Conservation (phyloP, 1,140 invertebrate genomes). For the Acyrthosiphon pisum region DNA sequence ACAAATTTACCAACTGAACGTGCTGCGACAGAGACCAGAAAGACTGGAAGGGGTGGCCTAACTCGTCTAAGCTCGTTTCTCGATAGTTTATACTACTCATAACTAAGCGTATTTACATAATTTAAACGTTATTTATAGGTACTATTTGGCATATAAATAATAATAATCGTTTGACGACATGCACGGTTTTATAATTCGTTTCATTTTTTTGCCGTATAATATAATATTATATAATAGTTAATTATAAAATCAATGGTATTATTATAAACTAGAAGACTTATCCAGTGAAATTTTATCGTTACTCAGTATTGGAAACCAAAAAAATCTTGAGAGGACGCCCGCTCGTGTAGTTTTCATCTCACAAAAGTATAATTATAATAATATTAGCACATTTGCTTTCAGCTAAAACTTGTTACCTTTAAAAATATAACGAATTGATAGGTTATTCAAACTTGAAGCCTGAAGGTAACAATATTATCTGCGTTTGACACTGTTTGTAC, state of each 20-base stretch:
- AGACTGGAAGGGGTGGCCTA: background rate
- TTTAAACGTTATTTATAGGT: background rate
- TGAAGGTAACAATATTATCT: too few species aligned
- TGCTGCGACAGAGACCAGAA: too few species aligned
- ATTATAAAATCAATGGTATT: background rate
- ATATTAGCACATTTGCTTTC: too few species aligned
- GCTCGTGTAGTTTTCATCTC: background rate
- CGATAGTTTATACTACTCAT: background rate
- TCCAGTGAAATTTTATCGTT: background rate
- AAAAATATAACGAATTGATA: too few species aligned
- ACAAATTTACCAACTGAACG: background rate
- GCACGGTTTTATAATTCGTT: too few species aligned
- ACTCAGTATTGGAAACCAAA: background rate
- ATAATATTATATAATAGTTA: background rate
- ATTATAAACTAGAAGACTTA: background rate
- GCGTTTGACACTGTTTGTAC: background rate
- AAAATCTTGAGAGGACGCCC: background rate
- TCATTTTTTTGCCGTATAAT: background rate
- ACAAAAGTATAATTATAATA: too few species aligned
- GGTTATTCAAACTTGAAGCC: too few species aligned
- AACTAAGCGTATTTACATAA: background rate
- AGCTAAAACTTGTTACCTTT: too few species aligned
- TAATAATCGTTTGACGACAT: background rate
- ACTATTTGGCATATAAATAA: background rate
- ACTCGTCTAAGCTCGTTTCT: background rate